A percentile compares a stretch with the other conserved stretches of the same genome.
phyloP scores from a whole-genome alignment of 23 tunicate genomes.

The Trididemnum nubilum region DNA sequence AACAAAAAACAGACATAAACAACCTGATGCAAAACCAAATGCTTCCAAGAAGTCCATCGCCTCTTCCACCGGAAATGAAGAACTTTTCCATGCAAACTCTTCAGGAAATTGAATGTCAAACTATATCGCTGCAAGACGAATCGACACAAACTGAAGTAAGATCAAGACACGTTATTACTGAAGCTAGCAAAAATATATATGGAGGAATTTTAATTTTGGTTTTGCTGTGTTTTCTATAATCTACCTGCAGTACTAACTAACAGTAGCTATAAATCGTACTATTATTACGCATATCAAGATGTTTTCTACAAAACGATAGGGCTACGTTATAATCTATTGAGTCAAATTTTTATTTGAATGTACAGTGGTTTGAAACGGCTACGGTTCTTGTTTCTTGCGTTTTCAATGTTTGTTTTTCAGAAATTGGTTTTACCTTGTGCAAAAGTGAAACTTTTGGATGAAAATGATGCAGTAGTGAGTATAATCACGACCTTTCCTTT shows the following conservation, averaged over 20 bases:
- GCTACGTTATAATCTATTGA: no score
- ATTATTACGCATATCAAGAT: no score
- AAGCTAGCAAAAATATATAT: no score
- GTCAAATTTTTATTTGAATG: no score
- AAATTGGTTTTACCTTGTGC: slow-evolving; percentile 26
- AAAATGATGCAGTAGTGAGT: slow-evolving; percentile 26
- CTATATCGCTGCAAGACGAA: slow-evolving; percentile 29
- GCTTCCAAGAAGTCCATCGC: slow-evolving; percentile 49
- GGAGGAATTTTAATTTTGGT: no score
- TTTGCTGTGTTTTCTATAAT: neutral
- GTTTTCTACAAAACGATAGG: no score
- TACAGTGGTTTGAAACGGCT: no score
- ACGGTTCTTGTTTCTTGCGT: neutral
- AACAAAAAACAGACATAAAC: slow-evolving; percentile 42
- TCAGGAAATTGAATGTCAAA: slow-evolving; percentile 76
- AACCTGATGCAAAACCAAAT: slow-evolving; percentile 40
- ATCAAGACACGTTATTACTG: neutral
- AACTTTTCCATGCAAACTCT: slow-evolving; percentile 75
- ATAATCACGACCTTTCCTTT: no score
- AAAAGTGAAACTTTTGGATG: slow-evolving; percentile 1
- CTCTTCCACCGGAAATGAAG: slow-evolving; percentile 48
- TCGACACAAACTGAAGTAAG: slow-evolving; percentile 64
- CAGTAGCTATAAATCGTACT: no score
- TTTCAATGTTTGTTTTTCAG: slow-evolving; percentile 15
- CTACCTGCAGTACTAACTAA: no score